Base-by-base conservation (phyloP, 2,888 invertebrate species). In the Ochropleura plecta region DNA sequence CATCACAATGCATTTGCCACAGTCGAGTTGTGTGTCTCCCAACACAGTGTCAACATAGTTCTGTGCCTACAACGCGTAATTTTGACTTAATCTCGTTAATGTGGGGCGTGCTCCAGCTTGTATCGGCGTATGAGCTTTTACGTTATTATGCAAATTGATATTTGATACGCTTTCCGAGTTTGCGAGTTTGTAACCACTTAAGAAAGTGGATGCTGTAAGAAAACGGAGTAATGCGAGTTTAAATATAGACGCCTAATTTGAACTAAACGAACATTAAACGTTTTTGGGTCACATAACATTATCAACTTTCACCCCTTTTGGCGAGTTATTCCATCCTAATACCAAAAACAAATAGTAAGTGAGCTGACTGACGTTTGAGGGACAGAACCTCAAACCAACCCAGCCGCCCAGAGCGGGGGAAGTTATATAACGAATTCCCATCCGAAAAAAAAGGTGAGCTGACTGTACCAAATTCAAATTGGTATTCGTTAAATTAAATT, bases 81-180 rank as follows among this genome's bases (percentile, higher is more conserved):
- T 92, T 94, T 93, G 92, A 91, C 92, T 91, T 93, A 92, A 94
- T 94, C 91, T 91, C 82, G 92, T 93, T 94, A 94, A 93, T 93
- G 90, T 91, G 90, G 88, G 87, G 89, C 91, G 91, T 90, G 91
- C 90, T 90, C 88, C 87, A 86, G 90, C 91, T 89, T 90, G 91
- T 93, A 93, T 94, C 92, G 91, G 89, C 89, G 90, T 91, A 92
- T 91, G 92, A 92, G 94, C 93, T 92, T 93, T 92, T 93, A 92
- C 89, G 91, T 91, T 92, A 93, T 93, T 94, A 94, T 94, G 94
- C 92, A 94, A 94, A 95, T 94, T 92, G 91, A 90, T 92, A 93
- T 94, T 93, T 93, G 92, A 94, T 93, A 94, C 91, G 90, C 91
- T 92, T 88, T 90, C 89, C 80, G 88, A 91, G 92, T 92, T 92